A percentile compares a stretch with the other conserved stretches of the same genome.
These are phyloP conservation scores for Lepeophtheirus nordmannii DNA, from an alignment of 2,888 invertebrate genomes.

Conservation along the genomic window DNA sequence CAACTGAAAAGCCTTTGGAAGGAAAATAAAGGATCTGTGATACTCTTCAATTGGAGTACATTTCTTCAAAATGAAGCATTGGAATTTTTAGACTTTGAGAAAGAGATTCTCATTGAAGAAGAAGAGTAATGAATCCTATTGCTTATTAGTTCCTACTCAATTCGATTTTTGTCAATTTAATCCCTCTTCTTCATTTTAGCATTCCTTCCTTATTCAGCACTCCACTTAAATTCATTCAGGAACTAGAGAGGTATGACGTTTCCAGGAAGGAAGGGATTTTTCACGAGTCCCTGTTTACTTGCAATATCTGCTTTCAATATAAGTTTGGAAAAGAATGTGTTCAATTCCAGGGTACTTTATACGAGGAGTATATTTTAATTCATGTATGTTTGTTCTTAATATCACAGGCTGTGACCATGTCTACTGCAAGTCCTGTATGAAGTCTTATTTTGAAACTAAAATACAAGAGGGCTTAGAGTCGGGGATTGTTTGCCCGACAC, in stretches of 20 bases:
- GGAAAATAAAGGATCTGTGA: background rate
- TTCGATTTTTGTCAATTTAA: background rate
- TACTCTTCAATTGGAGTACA: background rate
- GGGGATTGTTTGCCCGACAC: background rate
- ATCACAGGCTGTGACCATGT: slow-evolving; percentile 5
- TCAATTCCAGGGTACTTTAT: background rate
- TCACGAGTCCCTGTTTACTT: background rate
- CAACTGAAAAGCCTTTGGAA: background rate
- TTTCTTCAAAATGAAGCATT: background rate
- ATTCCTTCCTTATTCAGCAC: background rate
- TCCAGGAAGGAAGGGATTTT: slow-evolving; percentile 1
- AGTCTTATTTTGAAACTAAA: background rate
- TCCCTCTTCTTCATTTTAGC: no score
- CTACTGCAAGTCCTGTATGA: slow-evolving; percentile 17
- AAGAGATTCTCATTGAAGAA: background rate
- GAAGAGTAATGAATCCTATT: background rate
- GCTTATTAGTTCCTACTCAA: background rate
- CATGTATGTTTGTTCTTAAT: background rate
- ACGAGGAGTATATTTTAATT: background rate
- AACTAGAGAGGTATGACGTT: background rate
- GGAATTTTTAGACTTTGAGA: no score
- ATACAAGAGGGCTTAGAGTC: slow-evolving; percentile 10
- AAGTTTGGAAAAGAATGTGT: slow-evolving; percentile 11
- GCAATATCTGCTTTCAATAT: slow-evolving; percentile 11
- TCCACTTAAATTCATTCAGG: background rate